phyloP scores from a whole-genome alignment of 2,888 invertebrate genomes.

The Drosophila mimica region DNA sequence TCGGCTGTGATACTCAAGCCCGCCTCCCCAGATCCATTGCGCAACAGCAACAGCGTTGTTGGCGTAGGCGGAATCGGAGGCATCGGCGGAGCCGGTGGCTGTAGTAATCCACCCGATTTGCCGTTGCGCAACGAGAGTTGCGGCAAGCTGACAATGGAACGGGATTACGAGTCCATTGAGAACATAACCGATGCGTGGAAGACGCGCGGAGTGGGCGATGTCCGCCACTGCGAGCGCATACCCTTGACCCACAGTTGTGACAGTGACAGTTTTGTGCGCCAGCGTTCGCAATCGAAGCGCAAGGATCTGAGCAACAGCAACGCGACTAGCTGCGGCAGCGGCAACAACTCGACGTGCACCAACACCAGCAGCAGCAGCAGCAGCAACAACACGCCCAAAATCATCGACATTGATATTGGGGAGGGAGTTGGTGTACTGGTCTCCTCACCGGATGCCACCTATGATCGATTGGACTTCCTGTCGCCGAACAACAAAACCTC shows the following conservation, averaged over 20 bases:
- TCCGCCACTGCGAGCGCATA: slow-evolving; percentile 89
- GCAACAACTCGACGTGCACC: neutral
- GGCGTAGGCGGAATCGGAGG: neutral
- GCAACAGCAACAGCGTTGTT: neutral
- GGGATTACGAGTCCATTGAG: slow-evolving; percentile 91
- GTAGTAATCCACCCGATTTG: slow-evolving; percentile 71
- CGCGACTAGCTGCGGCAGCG: slow-evolving; percentile 9
- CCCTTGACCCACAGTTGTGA: slow-evolving; percentile 52
- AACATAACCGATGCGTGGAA: slow-evolving; percentile 92
- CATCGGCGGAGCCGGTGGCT: neutral
- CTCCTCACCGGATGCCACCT: slow-evolving; percentile 86
- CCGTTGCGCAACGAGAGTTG: slow-evolving; percentile 81
- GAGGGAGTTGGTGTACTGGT: slow-evolving; percentile 61
- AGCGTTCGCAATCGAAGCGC: slow-evolving; percentile 85
- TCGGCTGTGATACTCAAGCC: slow-evolving; percentile 83
- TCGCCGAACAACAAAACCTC: slow-evolving; percentile 91
- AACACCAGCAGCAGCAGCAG: slow-evolving; percentile 4
- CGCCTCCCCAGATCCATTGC: slow-evolving; percentile 69
- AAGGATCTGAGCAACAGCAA: slow-evolving; percentile 45
- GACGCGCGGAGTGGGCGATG: slow-evolving; percentile 90
- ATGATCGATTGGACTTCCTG: slow-evolving; percentile 93
- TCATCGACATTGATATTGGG: slow-evolving; percentile 82
- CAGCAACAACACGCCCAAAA: slow-evolving; percentile 63
- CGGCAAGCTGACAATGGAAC: slow-evolving; percentile 65
- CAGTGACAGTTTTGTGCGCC: slow-evolving; percentile 84